phyloP scores from a whole-genome alignment of 2,888 invertebrate genomes.

The Baccha elongata region DNA sequence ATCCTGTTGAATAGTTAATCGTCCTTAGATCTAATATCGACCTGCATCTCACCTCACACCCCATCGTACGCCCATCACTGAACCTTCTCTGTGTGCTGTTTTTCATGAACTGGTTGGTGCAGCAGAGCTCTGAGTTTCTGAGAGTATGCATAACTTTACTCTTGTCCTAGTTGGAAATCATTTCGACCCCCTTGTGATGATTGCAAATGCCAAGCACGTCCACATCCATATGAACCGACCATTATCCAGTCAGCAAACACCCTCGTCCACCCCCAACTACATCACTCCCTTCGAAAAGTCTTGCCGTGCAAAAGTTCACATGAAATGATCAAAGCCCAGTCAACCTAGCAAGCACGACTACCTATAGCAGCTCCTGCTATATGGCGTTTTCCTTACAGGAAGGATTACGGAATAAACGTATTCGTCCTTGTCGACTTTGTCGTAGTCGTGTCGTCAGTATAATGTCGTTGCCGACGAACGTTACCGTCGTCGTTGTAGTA shows the following conservation, averaged over 20 bases:
- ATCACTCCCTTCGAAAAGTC: constrained; percentile 6
- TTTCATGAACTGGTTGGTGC: constrained; percentile 56
- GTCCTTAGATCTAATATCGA: constrained; percentile 72
- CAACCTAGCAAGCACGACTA: constrained; percentile 26
- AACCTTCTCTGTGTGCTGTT: constrained; percentile 18
- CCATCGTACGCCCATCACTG: constrained; percentile 14
- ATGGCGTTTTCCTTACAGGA: constrained; percentile 58
- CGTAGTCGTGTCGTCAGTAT: constrained; percentile 1
- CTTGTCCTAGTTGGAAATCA: constrained; percentile 65
- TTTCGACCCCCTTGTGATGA: constrained; percentile 61
- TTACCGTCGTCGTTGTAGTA: constrained; percentile 19
- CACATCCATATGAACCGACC: constrained; percentile 73
- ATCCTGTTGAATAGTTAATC: constrained; percentile 74
- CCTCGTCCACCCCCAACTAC: constrained; percentile 15
- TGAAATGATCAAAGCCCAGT: constrained; percentile 59
- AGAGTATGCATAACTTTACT: constrained; percentile 60
- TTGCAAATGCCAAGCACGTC: constrained; percentile 71
- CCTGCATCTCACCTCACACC: constrained; percentile 50
- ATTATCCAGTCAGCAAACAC: constrained; percentile 74
- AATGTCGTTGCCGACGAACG: constrained; percentile 2
- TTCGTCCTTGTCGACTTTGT: constrained; percentile 58
- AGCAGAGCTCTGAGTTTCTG: constrained; percentile 18
- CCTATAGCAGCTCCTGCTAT: constrained; percentile 5
- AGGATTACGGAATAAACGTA: constrained; percentile 59
- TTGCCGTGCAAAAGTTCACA: constrained; percentile 57